These are phyloP conservation scores for Drosophila teissieri DNA, from an alignment of 1,140 invertebrate genomes.

Conservation along the genomic window DNA sequence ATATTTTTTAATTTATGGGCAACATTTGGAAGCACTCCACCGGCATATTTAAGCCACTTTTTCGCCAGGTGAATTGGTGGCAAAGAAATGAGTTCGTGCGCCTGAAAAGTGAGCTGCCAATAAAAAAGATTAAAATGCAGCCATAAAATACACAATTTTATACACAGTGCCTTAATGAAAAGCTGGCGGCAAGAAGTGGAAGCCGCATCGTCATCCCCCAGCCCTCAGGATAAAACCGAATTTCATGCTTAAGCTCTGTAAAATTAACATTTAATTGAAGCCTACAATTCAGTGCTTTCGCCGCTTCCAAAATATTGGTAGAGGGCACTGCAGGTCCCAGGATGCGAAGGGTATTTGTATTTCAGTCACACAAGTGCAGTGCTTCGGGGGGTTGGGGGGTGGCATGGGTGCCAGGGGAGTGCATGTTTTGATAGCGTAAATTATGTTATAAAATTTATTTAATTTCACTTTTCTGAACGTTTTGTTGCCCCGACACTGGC, in stretches of 20 bases:
- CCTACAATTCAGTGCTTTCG: slow-evolving; percentile 73
- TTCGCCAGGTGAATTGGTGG: slow-evolving; percentile 20
- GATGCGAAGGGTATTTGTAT: slow-evolving; percentile 10
- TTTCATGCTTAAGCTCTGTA: slow-evolving; percentile 83
- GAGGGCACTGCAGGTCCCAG: slow-evolving; percentile 36
- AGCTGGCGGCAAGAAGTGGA: slow-evolving; percentile 25
- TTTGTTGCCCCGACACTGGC: slow-evolving; percentile 62
- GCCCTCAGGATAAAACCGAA: slow-evolving; percentile 48
- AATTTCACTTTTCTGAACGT: slow-evolving; percentile 81
- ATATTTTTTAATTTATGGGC: slow-evolving; percentile 14
- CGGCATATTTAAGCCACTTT: slow-evolving; percentile 16
- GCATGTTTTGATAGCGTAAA: slow-evolving; percentile 83
- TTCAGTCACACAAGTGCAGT: slow-evolving; percentile 31
- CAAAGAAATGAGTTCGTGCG: slow-evolving; percentile 25
- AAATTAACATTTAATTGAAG: slow-evolving; percentile 84
- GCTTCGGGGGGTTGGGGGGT: background rate
- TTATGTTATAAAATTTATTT: slow-evolving; percentile 84
- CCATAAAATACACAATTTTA: slow-evolving; percentile 76
- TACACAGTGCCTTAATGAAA: slow-evolving; percentile 74
- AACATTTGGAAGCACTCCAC: slow-evolving; percentile 20
- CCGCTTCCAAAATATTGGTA: slow-evolving; percentile 35
- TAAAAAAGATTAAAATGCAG: slow-evolving; percentile 78
- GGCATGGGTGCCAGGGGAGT: slow-evolving; percentile 9
- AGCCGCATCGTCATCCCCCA: slow-evolving; percentile 2
- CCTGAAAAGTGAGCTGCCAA: slow-evolving; percentile 43